Conservation (phyloP, 35 echinoderm and acorn worm genomes). For the Apostichopus californicus region DNA sequence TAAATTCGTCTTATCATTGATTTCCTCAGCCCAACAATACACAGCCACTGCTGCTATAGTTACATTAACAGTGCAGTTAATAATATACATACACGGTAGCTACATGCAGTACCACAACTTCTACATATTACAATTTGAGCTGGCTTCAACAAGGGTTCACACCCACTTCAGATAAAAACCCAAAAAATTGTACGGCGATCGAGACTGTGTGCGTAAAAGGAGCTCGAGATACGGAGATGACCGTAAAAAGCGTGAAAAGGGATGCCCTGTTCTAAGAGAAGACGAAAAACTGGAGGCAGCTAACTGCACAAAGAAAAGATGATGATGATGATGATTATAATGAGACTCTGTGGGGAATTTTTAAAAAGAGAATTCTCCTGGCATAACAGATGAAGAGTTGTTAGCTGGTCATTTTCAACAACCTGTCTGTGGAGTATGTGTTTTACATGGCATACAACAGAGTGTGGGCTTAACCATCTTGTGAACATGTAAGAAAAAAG, state of each 20-base stretch:
- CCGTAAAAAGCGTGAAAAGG: neutral
- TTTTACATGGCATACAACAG: too few relatives aligned
- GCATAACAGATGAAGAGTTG: neutral
- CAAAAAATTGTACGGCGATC: too few relatives aligned
- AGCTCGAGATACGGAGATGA: neutral
- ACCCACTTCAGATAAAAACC: constrained; percentile 9
- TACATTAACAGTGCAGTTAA: neutral
- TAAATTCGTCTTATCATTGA: neutral
- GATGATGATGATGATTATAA: neutral
- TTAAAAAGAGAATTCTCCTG: neutral
- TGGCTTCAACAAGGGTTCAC: constrained; percentile 4
- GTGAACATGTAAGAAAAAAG: too few relatives aligned
- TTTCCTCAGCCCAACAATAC: neutral
- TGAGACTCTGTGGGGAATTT: neutral
- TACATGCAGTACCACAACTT: neutral
- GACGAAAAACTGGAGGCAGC: neutral
- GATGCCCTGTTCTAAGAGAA: neutral
- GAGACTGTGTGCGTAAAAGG: neutral
- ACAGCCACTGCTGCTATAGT: neutral
- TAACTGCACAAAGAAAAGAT: neutral
- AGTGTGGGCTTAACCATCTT: too few relatives aligned
- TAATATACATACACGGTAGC: neutral
- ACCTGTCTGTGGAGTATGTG: neutral
- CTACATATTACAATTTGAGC: too few relatives aligned
- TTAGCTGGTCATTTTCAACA: neutral